phyloP scores from a whole-genome alignment of 92 coral and sea anemone genomes.

The Anthopleura xanthogrammica region DNA sequence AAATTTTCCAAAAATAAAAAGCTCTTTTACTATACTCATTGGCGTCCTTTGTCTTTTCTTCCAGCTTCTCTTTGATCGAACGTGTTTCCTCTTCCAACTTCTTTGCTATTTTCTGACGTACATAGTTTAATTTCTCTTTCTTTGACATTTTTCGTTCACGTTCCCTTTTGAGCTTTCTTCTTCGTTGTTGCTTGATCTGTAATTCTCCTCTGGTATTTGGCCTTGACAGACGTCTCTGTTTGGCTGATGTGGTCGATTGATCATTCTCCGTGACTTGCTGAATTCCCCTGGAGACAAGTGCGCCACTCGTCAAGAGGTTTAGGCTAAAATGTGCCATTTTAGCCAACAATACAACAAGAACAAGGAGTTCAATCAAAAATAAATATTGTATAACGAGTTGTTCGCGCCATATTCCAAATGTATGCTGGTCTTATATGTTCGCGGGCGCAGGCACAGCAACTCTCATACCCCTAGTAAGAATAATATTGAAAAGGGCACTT shows the following conservation, averaged over 20 bases:
- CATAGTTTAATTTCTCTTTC: not conserved
- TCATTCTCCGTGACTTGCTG: not conserved
- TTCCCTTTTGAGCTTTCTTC: conserved; percentile 19
- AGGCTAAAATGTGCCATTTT: too few relatives aligned
- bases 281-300: not conserved
- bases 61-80: conserved; percentile 11
- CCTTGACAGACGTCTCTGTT: conserved; percentile 18
- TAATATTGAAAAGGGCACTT: too few relatives aligned
- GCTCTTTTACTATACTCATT: conserved; percentile 11
- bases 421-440: too few relatives aligned
- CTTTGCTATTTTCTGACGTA: conserved; percentile 2
- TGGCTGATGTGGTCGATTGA: conserved; percentile 1
- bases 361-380: too few relatives aligned
- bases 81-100: conserved; percentile 15
- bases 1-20: conserved; percentile 12
- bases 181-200: conserved; percentile 13
- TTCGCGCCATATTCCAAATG: too few relatives aligned
- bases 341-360: too few relatives aligned
- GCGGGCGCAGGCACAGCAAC: too few relatives aligned
- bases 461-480: too few relatives aligned
- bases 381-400: too few relatives aligned
- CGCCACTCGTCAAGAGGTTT: too few relatives aligned
- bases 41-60: conserved; percentile 13
- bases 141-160: conserved; percentile 1
- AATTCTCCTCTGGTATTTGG: conserved; percentile 24